These are phyloP conservation scores for Diarsia brunnea DNA, from an alignment of 2,888 invertebrate genomes.

Conservation along the genomic window DNA sequence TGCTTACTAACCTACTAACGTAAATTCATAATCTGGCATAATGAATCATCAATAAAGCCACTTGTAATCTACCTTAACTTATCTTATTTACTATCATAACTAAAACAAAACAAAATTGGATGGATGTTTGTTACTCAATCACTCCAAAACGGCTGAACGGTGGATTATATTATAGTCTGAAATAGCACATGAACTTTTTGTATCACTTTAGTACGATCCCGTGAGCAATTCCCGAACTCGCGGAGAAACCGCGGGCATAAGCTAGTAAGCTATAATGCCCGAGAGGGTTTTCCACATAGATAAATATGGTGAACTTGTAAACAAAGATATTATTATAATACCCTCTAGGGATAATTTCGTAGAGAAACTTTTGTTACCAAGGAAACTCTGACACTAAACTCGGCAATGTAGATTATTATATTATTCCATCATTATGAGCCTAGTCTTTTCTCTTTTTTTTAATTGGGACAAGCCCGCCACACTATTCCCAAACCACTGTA, in stretches of 20 bases:
- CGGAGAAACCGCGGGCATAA: background rate
- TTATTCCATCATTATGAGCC: too few relatives aligned
- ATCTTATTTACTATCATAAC: background rate
- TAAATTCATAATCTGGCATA: background rate
- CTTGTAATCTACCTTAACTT: background rate
- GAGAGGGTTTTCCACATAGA: background rate
- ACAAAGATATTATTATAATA: background rate
- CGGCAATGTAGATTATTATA: background rate
- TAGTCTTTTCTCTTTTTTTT: too few relatives aligned
- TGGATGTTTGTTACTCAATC: background rate
- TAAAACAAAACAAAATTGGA: background rate
- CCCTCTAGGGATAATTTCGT: background rate
- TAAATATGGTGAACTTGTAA: background rate
- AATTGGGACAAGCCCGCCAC: too few relatives aligned
- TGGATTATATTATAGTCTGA: background rate
- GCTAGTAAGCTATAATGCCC: background rate
- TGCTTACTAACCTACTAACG: background rate
- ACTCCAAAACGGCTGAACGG: background rate
- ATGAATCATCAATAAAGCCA: background rate
- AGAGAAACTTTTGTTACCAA: background rate
- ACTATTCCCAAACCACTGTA: too few relatives aligned
- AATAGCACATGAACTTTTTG: background rate
- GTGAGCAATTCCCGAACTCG: background rate
- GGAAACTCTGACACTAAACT: background rate
- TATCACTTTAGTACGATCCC: background rate